Conservation (phyloP, 1,140 invertebrate genomes). For the Pararge aegeria region DNA sequence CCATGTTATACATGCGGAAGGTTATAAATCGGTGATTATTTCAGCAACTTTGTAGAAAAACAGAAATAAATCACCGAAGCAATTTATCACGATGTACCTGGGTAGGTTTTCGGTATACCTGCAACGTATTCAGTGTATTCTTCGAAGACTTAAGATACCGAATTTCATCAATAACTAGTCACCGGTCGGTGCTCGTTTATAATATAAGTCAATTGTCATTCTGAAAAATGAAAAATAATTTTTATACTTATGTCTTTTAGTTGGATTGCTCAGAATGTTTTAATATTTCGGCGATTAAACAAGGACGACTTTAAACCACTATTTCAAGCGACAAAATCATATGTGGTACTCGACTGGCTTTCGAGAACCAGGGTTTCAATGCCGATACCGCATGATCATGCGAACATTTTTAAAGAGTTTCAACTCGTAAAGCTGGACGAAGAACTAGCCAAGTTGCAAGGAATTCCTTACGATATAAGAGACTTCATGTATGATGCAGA, state of each 20-base stretch:
- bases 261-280: conserved; percentile 48
- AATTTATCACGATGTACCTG: no score
- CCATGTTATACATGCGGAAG: no score
- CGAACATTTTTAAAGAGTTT: conserved; percentile 20
- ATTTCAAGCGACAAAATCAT: conserved; percentile 43
- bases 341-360: conserved; percentile 39
- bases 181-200: no score
- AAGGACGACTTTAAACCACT: conserved; percentile 33
- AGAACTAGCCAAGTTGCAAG: conserved; percentile 36
- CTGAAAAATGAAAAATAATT: no score
- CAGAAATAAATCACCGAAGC: no score
- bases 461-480: conserved; percentile 50
- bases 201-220: no score
- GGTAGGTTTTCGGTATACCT: no score
- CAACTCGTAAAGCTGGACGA: conserved; percentile 35
- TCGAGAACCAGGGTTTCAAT: conserved; percentile 32
- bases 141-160: no score
- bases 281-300: conserved; percentile 32
- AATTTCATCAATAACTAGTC: no score
- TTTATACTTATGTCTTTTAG: conserved; percentile 32
- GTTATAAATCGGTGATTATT: no score
- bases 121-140: no score
- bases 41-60: no score
- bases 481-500: conserved; percentile 39
- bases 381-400: conserved; percentile 3